phyloP scores from a whole-genome alignment of 92 coral and sea anemone species.

The Meandrina meandrites region DNA sequence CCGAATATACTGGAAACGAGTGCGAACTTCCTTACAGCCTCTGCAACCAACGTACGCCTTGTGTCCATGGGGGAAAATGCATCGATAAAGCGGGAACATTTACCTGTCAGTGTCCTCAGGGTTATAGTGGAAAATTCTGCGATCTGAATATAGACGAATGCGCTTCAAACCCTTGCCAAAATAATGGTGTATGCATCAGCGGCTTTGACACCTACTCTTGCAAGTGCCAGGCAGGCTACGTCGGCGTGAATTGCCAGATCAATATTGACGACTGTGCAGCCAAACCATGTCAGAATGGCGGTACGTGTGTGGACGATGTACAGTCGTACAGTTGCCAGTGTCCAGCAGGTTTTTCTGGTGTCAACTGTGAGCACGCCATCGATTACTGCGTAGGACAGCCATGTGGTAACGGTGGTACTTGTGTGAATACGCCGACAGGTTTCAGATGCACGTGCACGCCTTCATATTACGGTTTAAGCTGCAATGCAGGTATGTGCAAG shows the following conservation, averaged over 20 bases:
- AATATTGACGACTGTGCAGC: conserved; percentile 79
- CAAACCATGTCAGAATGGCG: conserved; percentile 75
- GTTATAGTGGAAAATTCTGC: conserved; percentile 71
- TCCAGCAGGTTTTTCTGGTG: conserved; percentile 63
- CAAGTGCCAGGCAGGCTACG: conserved; percentile 50
- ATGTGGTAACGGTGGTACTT: conserved; percentile 74
- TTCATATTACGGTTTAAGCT: conserved; percentile 63
- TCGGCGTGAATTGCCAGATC: conserved; percentile 64
- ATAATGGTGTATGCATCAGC: conserved; percentile 66
- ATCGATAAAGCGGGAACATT: conserved; percentile 72
- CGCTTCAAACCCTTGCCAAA: conserved; percentile 66
- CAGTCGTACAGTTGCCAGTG: conserved; percentile 63
- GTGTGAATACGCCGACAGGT: conserved; percentile 62
- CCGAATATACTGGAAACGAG: conserved; percentile 68
- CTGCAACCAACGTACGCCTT: conserved; percentile 63
- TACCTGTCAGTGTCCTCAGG: conserved; percentile 73
- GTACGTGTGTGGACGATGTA: conserved; percentile 66
- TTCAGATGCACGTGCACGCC: conserved; percentile 81
- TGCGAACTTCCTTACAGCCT: conserved; percentile 79
- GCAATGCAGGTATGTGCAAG: conserved; percentile 68
- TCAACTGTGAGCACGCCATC: conserved; percentile 56
- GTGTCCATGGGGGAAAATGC: conserved; percentile 73
- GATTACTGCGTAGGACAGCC: conserved; percentile 68
- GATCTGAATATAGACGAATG: conserved; percentile 68
- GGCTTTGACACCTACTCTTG: conserved; percentile 49